Conservation (phyloP, 2,113 vertebrate genomes). For the Pseudorhombus dupliciocellatus region DNA sequence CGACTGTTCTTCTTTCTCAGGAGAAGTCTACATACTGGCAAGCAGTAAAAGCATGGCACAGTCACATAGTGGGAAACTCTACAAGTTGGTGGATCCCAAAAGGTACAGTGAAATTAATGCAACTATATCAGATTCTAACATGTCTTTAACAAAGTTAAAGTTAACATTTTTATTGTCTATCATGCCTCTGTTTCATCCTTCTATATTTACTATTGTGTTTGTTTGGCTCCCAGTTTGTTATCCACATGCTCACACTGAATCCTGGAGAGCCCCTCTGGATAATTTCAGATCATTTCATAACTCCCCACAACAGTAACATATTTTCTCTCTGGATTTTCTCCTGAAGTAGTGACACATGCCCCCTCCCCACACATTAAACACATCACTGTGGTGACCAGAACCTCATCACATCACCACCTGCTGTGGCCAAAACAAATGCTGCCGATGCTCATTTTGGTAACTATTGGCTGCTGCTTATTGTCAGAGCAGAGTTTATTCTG, state of each 20-base stretch:
- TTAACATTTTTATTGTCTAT: too few species aligned
- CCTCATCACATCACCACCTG: conserved; percentile 55
- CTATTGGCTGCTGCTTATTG: conserved; percentile 56
- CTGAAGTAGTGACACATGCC: conserved; percentile 1
- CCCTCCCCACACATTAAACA: conserved; percentile 1
- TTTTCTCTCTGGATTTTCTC: conserved; percentile 18
- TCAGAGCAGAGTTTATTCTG: conserved; percentile 47
- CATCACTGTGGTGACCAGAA: conserved; percentile 15
- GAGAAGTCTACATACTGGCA: conserved; percentile 95
- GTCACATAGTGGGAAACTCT: conserved; percentile 94
- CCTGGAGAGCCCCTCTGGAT: too few species aligned
- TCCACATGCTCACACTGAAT: too few species aligned
- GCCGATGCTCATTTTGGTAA: conserved; percentile 4
- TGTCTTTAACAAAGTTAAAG: too few species aligned
- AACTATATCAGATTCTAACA: too few species aligned
- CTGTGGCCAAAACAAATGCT: conserved; percentile 65
- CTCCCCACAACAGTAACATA: conserved; percentile 20
- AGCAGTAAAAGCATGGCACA: conserved; percentile 96
- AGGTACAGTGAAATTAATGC: conserved; percentile 79
- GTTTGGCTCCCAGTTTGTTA: too few species aligned
- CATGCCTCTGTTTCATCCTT: too few species aligned
- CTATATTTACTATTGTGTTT: too few species aligned
- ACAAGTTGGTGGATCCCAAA: conserved; percentile 96
- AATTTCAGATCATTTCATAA: conserved; percentile 1
- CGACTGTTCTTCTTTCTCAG: conserved; percentile 77